Evolutionary conservation across 1,140 invertebrate species (phyloP).

Genomic region (Hormaphis cornu): DNA sequence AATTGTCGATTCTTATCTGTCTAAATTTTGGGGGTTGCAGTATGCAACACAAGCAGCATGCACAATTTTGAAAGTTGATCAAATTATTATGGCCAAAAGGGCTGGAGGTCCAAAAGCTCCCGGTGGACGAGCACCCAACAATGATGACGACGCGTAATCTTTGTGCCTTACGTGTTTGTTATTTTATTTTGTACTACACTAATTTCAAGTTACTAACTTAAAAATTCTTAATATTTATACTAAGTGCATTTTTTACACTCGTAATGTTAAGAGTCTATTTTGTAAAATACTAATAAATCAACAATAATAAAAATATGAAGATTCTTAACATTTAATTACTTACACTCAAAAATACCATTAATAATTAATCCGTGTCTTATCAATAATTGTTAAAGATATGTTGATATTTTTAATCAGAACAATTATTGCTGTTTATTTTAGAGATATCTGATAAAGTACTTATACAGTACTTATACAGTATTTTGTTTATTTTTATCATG

Average conservation of each 20-base stretch:
- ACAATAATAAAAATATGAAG: not conserved
- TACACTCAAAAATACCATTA: no score
- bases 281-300: conserved; percentile 23
- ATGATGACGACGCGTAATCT: conserved; percentile 18
- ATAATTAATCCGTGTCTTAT: no score
- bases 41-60: conserved; percentile 87
- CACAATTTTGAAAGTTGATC: conserved; percentile 93
- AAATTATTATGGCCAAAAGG: conserved; percentile 97
- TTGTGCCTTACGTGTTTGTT: not conserved
- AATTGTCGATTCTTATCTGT: conserved; percentile 75
- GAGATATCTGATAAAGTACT: no score
- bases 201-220: conserved; percentile 24
- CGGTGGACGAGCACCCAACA: conserved; percentile 14
- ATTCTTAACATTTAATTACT: not conserved
- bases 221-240: conserved; percentile 7
- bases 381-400: no score
- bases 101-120: conserved; percentile 88
- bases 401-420: no score
- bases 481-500: no score
- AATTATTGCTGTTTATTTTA: no score
- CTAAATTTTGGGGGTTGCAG: conserved; percentile 89
- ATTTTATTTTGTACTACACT: conserved; percentile 4
- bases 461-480: no score
- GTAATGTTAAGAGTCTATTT: conserved; percentile 9
- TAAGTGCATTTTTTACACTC: conserved; percentile 14